Percentiles rank a stretch among this genome's conserved stretches.
phyloP scores from a whole-genome alignment of 2,113 vertebrate species.

The Tachycineta bicolor region DNA sequence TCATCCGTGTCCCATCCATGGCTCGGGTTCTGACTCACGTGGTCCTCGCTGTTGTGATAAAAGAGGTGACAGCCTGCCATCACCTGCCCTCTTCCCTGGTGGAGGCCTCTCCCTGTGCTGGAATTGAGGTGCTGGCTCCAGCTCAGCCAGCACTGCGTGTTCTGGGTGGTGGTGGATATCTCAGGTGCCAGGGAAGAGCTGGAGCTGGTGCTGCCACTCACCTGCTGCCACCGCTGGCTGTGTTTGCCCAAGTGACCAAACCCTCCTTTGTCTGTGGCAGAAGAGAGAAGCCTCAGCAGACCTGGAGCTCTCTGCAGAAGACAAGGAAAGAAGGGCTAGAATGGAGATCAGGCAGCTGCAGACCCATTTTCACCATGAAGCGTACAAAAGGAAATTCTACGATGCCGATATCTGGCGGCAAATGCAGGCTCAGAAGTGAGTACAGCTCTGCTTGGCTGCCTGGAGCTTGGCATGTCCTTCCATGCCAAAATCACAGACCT shows the following conservation, averaged over 20 bases:
- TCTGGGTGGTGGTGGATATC: not conserved
- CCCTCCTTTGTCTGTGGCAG: not conserved
- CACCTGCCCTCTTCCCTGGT: not conserved
- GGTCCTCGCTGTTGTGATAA: not conserved
- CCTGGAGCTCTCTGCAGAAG: not conserved
- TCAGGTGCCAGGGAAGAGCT: not conserved
- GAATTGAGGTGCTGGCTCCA: not conserved
- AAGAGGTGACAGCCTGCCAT: not conserved
- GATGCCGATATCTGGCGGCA: not conserved
- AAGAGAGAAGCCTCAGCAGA: not conserved
- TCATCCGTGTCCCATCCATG: rapidly evolving
- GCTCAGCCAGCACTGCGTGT: not conserved
- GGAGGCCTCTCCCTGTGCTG: not conserved
- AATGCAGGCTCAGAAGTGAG: slow-evolving; percentile 67
- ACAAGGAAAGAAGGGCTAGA: not conserved
- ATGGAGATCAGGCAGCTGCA: slow-evolving; percentile 50
- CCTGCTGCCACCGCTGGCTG: rapidly evolving
- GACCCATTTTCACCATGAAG: slow-evolving; percentile 59
- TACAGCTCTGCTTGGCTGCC: not conserved
- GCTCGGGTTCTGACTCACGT: not conserved
- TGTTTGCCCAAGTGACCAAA: not conserved
- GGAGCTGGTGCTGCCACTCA: not conserved
- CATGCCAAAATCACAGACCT: not conserved
- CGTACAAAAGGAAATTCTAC: slow-evolving; percentile 25
- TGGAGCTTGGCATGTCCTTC: not conserved